Conservation (phyloP, 2,888 invertebrate genomes). For the Nineta flava region DNA sequence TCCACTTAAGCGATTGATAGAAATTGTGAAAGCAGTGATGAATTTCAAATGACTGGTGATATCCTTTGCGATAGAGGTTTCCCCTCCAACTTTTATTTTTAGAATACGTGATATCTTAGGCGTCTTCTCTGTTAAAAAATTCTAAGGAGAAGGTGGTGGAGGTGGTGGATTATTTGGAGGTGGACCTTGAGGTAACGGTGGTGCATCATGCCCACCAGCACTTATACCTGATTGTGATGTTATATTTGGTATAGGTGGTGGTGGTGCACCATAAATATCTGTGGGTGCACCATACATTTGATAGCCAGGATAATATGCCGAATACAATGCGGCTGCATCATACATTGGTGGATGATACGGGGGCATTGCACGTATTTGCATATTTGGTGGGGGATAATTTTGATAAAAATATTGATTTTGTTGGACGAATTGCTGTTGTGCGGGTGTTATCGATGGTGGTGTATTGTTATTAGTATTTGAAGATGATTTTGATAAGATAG, state of each 20-base stretch:
- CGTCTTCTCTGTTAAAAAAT: too few species aligned
- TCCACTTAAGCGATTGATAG: too few species aligned
- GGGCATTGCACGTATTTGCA: neutral
- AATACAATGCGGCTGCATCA: conserved; percentile 3
- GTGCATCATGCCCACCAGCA: conserved; percentile 21
- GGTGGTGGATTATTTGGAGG: conserved; percentile 46
- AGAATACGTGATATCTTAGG: too few species aligned
- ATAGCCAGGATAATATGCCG: conserved; percentile 18
- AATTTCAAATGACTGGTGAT: too few species aligned
- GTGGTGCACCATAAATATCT: conserved; percentile 20
- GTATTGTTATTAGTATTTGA: conserved; percentile 16
- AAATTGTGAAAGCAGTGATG: too few species aligned
- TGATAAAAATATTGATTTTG: conserved; percentile 7
- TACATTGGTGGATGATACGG: neutral
- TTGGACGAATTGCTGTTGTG: conserved; percentile 20
- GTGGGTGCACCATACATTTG: conserved; percentile 18
- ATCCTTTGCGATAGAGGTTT: too few species aligned
- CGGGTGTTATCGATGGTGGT: conserved; percentile 28
- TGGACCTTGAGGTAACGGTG: conserved; percentile 39
- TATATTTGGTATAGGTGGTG: conserved; percentile 11
- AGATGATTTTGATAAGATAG: conserved; percentile 8
- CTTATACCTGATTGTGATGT: conserved; percentile 6
- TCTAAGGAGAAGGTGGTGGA: conserved; percentile 31
- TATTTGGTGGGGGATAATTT: conserved; percentile 7
- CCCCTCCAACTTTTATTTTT: too few species aligned